These are phyloP conservation scores for Bombyx mori DNA, from an alignment of 1,140 invertebrate species.

Conservation along the genomic window DNA sequence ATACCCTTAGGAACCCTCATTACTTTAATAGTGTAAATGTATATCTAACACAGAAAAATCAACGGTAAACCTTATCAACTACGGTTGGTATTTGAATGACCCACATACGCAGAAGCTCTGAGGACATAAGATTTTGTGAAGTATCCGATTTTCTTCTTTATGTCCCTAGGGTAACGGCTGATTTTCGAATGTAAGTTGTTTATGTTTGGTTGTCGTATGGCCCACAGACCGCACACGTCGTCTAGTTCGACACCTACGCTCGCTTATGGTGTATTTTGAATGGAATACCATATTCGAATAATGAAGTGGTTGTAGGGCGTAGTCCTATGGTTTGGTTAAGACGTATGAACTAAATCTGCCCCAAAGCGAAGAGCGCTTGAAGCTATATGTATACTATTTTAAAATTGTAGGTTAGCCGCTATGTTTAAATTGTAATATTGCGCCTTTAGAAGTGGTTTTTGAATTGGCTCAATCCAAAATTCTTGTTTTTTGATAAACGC, in stretches of 20 bases:
- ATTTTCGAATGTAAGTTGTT: slow-evolving; percentile 24
- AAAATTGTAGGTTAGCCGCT: too few relatives aligned
- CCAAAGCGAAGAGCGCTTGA: too few relatives aligned
- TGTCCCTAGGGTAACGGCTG: slow-evolving; percentile 8
- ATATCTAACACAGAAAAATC: slow-evolving; percentile 16
- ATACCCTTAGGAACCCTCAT: slow-evolving; percentile 56
- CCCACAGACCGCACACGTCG: slow-evolving; percentile 44
- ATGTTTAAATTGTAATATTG: too few relatives aligned
- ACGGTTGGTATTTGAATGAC: slow-evolving; percentile 20
- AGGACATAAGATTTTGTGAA: slow-evolving; percentile 14
- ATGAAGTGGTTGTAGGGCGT: slow-evolving; percentile 3
- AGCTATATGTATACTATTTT: too few relatives aligned
- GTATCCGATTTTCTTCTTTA: slow-evolving; percentile 21
- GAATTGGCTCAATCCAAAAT: too few relatives aligned
- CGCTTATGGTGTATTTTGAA: slow-evolving; percentile 11
- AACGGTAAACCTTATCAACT: slow-evolving; percentile 14
- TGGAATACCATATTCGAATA: slow-evolving; percentile 8
- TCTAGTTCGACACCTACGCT: slow-evolving; percentile 35
- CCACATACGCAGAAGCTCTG: slow-evolving; percentile 22
- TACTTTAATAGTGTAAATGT: slow-evolving; percentile 59
- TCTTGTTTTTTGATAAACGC: too few relatives aligned
- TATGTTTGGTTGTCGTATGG: slow-evolving; percentile 35
- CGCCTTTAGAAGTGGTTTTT: too few relatives aligned
- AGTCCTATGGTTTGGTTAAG: too few relatives aligned
- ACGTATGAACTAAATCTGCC: too few relatives aligned